phyloP scores from a whole-genome alignment of 2,888 invertebrate genomes.

The Beris morrisii region DNA sequence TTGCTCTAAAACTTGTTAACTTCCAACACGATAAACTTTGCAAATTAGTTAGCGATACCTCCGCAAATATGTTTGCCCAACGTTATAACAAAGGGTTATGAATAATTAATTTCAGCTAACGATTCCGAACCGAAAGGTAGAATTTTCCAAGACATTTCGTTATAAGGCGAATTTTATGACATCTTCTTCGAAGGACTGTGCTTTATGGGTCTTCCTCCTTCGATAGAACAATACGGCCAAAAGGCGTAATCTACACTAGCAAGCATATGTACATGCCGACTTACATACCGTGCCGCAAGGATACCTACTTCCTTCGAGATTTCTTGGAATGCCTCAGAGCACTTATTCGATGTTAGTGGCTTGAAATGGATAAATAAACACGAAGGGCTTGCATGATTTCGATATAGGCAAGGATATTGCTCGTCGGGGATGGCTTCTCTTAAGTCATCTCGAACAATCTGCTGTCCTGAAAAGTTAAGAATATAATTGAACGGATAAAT shows the following conservation, averaged over 20 bases:
- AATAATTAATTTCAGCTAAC: constrained; percentile 33
- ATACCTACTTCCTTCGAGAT: constrained; percentile 19
- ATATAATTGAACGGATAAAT: constrained; percentile 27
- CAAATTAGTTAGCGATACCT: constrained; percentile 33
- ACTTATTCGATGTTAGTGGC: constrained; percentile 32
- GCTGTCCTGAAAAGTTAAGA: constrained; percentile 17
- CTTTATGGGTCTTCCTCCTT: constrained; percentile 15
- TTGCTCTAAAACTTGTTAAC: constrained; percentile 18
- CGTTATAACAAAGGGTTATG: constrained; percentile 31
- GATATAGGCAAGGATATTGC: not conserved
- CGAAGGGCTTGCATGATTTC: constrained; percentile 12
- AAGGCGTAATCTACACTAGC: no score
- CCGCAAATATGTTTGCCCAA: constrained; percentile 31
- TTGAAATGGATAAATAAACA: constrained; percentile 33
- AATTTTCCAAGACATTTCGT: constrained; percentile 26
- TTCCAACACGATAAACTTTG: constrained; percentile 30
- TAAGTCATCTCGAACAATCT: constrained; percentile 14
- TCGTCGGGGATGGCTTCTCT: not conserved
- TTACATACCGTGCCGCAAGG: constrained; percentile 5
- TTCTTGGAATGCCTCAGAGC: constrained; percentile 27
- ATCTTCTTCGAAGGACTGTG: constrained; percentile 27
- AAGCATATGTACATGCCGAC: no score
- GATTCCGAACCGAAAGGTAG: constrained; percentile 14
- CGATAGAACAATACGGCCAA: no score
- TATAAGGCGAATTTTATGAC: constrained; percentile 29